A percentile compares a stretch with the other conserved stretches of the same genome.
These are phyloP conservation scores for Drosophila seguyi DNA, from an alignment of 1,140 invertebrate genomes.

Conservation along the genomic window DNA sequence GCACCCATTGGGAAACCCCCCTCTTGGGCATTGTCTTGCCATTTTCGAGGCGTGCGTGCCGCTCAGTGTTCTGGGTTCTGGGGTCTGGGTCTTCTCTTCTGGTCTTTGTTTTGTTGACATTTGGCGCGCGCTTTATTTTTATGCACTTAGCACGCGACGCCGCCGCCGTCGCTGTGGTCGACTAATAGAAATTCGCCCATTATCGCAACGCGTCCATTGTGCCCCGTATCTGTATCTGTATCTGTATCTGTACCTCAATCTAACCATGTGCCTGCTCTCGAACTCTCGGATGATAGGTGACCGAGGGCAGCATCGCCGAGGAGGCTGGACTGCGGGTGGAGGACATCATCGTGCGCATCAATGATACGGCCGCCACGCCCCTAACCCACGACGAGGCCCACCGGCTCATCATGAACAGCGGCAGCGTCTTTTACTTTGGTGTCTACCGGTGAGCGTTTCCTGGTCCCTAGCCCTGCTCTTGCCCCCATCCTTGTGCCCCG, in stretches of 20 bases:
- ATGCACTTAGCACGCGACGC: slow-evolving; percentile 74
- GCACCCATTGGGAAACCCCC: neutral
- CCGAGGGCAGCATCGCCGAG: slow-evolving; percentile 92
- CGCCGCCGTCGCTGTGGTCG: slow-evolving; percentile 37
- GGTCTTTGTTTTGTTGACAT: slow-evolving; percentile 76
- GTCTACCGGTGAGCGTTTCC: slow-evolving; percentile 85
- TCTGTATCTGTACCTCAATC: slow-evolving; percentile 42
- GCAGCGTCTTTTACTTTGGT: slow-evolving; percentile 91
- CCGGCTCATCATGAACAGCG: slow-evolving; percentile 89
- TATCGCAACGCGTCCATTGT: slow-evolving; percentile 46
- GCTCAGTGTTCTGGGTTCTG: neutral
- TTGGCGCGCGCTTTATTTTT: slow-evolving; percentile 80
- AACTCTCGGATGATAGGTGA: slow-evolving; percentile 87
- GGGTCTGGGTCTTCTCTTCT: slow-evolving; percentile 21
- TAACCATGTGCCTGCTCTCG: slow-evolving; percentile 28
- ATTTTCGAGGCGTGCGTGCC: slow-evolving; percentile 22
- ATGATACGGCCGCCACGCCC: slow-evolving; percentile 88
- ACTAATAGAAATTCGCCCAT: slow-evolving; percentile 55
- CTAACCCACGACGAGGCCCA: slow-evolving; percentile 93
- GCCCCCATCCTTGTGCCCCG: neutral
- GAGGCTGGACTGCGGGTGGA: slow-evolving; percentile 92
- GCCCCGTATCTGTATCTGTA: slow-evolving; percentile 6
- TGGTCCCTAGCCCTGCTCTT: neutral
- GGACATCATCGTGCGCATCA: slow-evolving; percentile 92
- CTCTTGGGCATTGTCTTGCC: slow-evolving; percentile 41